Percentiles rank a stretch among this genome's conserved stretches.
Evolutionary conservation across 2,113 vertebrate species (phyloP).

Genomic region (Australoheros scitulus): DNA sequence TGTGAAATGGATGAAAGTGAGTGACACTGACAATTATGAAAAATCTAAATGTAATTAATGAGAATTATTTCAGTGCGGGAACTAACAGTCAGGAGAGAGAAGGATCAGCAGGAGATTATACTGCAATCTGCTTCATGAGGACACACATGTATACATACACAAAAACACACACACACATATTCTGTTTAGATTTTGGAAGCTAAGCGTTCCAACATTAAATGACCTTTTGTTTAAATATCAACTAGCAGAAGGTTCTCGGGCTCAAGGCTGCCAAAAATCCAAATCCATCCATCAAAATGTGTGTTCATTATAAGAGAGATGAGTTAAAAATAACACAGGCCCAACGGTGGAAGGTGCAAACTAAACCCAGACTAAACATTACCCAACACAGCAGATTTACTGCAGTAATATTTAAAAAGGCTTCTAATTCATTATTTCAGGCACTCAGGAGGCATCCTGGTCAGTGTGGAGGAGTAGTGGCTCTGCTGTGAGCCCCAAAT

Average conservation of each 20-base stretch:
- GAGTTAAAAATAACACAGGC: slow-evolving; percentile 23
- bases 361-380: slow-evolving; percentile 9
- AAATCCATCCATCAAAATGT: slow-evolving; percentile 26
- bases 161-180: slow-evolving; percentile 11
- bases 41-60: slow-evolving; percentile 51
- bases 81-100: slow-evolving; percentile 29
- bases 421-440: neutral
- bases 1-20: neutral
- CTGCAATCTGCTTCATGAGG: slow-evolving; percentile 59
- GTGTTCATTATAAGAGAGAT: slow-evolving; percentile 22
- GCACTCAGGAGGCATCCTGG: too few relatives aligned
- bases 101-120: slow-evolving; percentile 64
- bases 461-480: too few relatives aligned
- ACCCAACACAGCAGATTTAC: neutral
- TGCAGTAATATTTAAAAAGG: neutral
- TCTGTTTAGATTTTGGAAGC: slow-evolving; percentile 54
- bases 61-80: slow-evolving; percentile 42
- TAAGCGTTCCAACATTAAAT: slow-evolving; percentile 61
- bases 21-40: neutral
- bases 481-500: too few relatives aligned
- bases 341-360: neutral
- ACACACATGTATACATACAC: neutral
- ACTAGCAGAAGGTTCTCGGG: slow-evolving; percentile 64
- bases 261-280: slow-evolving; percentile 50
- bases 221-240: slow-evolving; percentile 76